A percentile compares a stretch with the other conserved stretches of the same genome.
Conservation (phyloP, 1,140 invertebrate species). For the Tribolium castaneum region DNA sequence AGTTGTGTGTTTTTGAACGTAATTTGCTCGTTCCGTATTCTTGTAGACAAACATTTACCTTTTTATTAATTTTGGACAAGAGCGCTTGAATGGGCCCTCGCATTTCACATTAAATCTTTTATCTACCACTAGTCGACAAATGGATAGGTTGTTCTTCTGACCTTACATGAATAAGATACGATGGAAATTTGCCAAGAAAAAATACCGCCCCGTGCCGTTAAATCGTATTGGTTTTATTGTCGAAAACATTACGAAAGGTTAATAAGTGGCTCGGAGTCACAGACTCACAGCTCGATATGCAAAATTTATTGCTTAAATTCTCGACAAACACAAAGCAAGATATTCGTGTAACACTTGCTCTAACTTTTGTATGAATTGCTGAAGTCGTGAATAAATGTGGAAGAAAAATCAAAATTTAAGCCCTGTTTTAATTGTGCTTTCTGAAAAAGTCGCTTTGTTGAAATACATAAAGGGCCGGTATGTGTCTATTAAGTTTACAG, state of each 20-base stretch:
- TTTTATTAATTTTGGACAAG: slow-evolving; percentile 7
- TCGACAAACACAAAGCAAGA: neutral
- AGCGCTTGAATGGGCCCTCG: slow-evolving; percentile 5
- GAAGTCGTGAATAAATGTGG: slow-evolving; percentile 17
- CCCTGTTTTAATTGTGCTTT: no score
- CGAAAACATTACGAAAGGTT: neutral
- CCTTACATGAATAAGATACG: neutral
- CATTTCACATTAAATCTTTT: slow-evolving; percentile 26
- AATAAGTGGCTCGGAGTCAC: neutral
- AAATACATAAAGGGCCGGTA: neutral
- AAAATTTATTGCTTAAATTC: neutral
- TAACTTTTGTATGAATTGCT: slow-evolving; percentile 1
- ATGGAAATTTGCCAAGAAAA: neutral
- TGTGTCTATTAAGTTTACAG: neutral
- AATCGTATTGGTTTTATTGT: neutral
- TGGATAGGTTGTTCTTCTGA: slow-evolving; percentile 8
- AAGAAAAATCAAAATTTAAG: slow-evolving; percentile 13
- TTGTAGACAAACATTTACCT: neutral
- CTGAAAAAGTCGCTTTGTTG: neutral
- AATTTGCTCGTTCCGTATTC: neutral
- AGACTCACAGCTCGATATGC: neutral
- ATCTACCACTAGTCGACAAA: slow-evolving; percentile 4
- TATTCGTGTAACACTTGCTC: neutral
- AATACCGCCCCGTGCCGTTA: neutral
- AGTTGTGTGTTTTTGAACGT: neutral